Evolutionary conservation across 2,888 invertebrate species (phyloP), one percentile per base, ranked within the genome.

Genomic region (Nebria brevicollis): DNA sequence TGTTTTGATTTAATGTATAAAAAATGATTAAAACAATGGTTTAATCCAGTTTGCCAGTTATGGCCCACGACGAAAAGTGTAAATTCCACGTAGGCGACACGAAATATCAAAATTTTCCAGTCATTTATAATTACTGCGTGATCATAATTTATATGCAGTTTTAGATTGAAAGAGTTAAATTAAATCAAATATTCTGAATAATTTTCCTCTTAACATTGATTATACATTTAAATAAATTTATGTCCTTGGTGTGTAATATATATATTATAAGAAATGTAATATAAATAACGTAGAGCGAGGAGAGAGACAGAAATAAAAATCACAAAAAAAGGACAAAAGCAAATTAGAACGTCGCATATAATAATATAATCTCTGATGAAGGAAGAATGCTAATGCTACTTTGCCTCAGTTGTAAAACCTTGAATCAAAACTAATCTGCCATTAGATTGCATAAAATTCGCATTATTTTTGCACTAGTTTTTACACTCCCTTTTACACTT

Each of bases 401-500:
- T 70, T 77, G 43, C 65, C 11, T 26, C 26, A 77, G 41, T 42
- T 66, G 77, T 54, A 68, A 77, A 77, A 77, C 77, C 77, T 77
- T 77, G 77, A 77, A 66, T 66, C 26, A 70, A 76, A 34, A 75
- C 66, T 75, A 75, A 76, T 76, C 76, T 76, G 20, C 42, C 43
- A 77, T 77, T 70, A 77, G 77, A 77, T 77, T 70, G 70, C 75
- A 75, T 75, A 75, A 64, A 75, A 54, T 75, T 75, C 41, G 73
- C 43, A 73, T 41, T 34, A 76, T 76, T 66, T 66, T 76, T 66
- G 76, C 20, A 34, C 26, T n/a, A 64, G 68, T 76, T 75, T 75
- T 75, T 75, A 26, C 75, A 75, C 75, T 75, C 42, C 41, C 41
- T 73, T 15, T 73, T 73, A 43, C 42, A 73, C 73, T 73, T 73